A percentile compares a stretch with the other conserved stretches of the same genome.
These are phyloP conservation scores for Podarcis lilfordi DNA, from an alignment of 2,797 vertebrate genomes.

Conservation along the genomic window DNA sequence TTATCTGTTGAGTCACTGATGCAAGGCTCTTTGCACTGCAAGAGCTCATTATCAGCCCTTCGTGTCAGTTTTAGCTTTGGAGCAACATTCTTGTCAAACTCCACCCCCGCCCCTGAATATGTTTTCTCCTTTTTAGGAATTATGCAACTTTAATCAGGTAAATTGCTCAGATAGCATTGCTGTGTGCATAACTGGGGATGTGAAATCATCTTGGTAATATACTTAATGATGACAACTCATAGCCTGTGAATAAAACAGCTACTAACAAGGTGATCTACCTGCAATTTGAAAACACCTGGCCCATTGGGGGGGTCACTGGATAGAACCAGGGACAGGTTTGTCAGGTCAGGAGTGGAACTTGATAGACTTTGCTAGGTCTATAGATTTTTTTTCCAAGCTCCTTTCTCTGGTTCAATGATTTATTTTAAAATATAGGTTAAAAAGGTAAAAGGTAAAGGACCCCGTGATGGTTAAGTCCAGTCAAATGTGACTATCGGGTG, in stretches of 20 bases:
- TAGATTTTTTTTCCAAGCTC: background rate
- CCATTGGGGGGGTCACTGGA: background rate
- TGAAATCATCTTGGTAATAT: conserved; percentile 34
- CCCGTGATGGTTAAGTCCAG: no score
- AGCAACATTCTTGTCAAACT: conserved; percentile 45
- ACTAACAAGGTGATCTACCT: background rate
- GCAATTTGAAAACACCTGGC: background rate
- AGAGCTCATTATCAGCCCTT: conserved; percentile 57
- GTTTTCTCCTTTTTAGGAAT: conserved; percentile 41
- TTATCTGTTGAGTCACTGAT: conserved; percentile 60
- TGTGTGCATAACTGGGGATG: conserved; percentile 55
- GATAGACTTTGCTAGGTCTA: background rate
- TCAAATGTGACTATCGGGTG: no score
- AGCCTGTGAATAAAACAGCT: conserved; percentile 17
- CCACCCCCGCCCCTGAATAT: background rate
- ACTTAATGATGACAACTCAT: conserved; percentile 40
- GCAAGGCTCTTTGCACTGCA: conserved; percentile 43
- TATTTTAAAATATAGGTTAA: no score
- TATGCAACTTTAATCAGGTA: conserved; percentile 28
- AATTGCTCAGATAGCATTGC: conserved; percentile 34
- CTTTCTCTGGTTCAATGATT: background rate
- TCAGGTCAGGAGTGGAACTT: background rate
- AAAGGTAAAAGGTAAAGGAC: no score
- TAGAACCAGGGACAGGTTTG: background rate
- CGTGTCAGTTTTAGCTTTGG: conserved; percentile 48